Base-by-base conservation (phyloP, 1,140 invertebrate species). In the Macrobrachium nipponense region DNA sequence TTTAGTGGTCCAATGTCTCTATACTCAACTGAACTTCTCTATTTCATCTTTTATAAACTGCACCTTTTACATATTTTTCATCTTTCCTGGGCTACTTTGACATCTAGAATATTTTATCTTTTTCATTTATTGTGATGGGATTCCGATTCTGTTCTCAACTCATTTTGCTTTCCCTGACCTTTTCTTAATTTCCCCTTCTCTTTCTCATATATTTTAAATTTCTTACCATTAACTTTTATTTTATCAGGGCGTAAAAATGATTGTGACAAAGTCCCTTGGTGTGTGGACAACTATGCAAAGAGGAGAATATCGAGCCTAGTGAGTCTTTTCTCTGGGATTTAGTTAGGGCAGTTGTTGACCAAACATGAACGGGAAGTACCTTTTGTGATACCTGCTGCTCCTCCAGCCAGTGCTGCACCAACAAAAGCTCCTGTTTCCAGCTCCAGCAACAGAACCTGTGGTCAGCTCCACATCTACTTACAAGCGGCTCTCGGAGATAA, bases 221-320 rank as follows among this genome's bases (percentile, higher is more conserved):
- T n/a, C 17, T 58, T 8, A n/a, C 51, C 14, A n/a, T 58, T 18
- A 79, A 58, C 10, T 75, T 61, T 78, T n/a, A n/a, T 81, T 62
- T 43, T 51, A 36, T 61, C 76, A 20, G 92, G 94, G 61, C 93
- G 96, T 87, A 92, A 93, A 1, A 78, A 79, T 36, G 83, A 85
- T 58, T 72, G 76, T 78, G 93, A 96, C 27, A 95, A 95, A 91
- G 95, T n/a, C 95, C 2, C 89, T 96, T 14, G 93, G 93, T 11
- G 90, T 97, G 11, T 96, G 95, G 95, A 95, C 94, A 0, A 91
- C 95, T 90, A 94, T 97, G 91, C 96, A 97, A n/a, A 91, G 96
- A 97, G 91, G 95, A 97, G 90, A 93, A 94, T 86, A 91, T 96
- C 78, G 90, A 94, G 58, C 94, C 96, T 1, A 94, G 93, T 36